phyloP scores from a whole-genome alignment of 2,113 vertebrate species.

The Dolichotis patagonum region DNA sequence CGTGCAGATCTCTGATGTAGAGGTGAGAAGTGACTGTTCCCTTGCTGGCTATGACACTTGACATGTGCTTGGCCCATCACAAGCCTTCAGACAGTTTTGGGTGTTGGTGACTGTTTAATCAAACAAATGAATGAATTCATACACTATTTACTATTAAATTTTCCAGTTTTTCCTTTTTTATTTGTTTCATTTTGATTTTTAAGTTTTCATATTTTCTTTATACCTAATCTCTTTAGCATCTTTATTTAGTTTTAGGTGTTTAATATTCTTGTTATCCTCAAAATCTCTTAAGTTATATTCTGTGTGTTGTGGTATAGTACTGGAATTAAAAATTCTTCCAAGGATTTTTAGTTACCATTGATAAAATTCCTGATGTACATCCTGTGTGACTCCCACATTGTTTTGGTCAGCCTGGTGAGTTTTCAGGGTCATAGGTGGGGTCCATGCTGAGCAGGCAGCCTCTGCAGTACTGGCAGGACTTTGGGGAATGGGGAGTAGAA shows the following conservation, averaged over 20 bases:
- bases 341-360: background rate
- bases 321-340: background rate
- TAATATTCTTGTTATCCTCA: background rate
- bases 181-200: conserved; percentile 28
- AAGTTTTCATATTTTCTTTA: conserved; percentile 24
- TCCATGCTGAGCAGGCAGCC: background rate
- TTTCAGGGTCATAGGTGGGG: background rate
- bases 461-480: background rate
- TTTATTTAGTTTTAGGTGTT: background rate
- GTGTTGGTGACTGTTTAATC: background rate
- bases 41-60: background rate
- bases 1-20: conserved; percentile 87
- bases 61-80: background rate
- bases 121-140: no score
- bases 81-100: background rate
- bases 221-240: background rate
- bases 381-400: background rate
- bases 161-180: background rate
- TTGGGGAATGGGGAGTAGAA: background rate
- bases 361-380: background rate
- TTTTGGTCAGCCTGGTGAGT: no score
- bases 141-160: background rate
- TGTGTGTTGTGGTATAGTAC: background rate
- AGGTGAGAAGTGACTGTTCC: conserved; percentile 81
- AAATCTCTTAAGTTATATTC: background rate